These are phyloP conservation scores for Cyanoramphus novaezelandiae DNA, from an alignment of 2,113 vertebrate species.

Conservation along the genomic window DNA sequence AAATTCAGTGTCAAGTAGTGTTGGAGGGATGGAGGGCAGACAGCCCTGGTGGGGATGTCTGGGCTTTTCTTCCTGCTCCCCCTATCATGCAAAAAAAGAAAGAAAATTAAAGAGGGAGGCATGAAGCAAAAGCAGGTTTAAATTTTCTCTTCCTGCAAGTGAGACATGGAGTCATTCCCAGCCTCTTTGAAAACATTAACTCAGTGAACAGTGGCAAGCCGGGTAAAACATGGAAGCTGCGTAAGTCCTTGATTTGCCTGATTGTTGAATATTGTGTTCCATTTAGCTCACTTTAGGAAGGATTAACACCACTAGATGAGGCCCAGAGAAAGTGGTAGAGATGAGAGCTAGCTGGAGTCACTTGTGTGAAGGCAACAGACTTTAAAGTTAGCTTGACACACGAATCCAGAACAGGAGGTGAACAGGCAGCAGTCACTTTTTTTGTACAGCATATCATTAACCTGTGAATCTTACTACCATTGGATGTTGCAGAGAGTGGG, in stretches of 20 bases:
- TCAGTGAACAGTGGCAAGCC: background rate
- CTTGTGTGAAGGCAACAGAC: background rate
- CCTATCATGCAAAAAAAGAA: too few species aligned
- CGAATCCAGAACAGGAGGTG: background rate
- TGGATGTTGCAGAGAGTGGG: background rate
- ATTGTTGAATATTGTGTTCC: background rate
- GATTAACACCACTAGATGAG: background rate
- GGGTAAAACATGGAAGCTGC: background rate
- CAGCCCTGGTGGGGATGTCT: background rate
- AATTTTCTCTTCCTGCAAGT: background rate
- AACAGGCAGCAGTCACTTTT: background rate
- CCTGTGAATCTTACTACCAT: background rate
- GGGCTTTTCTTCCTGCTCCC: background rate
- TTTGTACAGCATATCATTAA: background rate
- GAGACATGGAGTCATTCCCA: background rate
- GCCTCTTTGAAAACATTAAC: background rate
- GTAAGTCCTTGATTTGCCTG: background rate
- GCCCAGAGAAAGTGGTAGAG: background rate
- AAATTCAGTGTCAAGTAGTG: background rate
- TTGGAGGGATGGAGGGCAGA: background rate
- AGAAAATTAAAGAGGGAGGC: too few species aligned
- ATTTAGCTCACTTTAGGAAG: background rate
- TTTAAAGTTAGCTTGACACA: background rate
- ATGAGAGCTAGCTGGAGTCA: background rate
- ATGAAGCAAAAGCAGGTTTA: background rate